phyloP scores from a whole-genome alignment of 2,113 vertebrate genomes.

The Pluvianellus socialis region DNA sequence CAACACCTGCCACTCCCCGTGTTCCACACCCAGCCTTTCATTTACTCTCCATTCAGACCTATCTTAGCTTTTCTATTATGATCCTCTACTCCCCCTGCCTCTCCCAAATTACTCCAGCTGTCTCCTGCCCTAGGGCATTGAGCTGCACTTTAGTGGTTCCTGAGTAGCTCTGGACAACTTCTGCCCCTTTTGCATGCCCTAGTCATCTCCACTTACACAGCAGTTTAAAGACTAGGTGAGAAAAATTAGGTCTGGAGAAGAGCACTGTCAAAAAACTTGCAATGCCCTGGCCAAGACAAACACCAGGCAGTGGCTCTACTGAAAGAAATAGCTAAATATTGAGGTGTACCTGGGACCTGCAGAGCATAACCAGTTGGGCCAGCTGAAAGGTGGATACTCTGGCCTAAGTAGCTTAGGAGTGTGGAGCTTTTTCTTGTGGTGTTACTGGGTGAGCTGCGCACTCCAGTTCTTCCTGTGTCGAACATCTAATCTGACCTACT shows the following conservation, averaged over 20 bases:
- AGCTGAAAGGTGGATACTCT: neutral
- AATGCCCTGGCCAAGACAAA: neutral
- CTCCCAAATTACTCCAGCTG: neutral
- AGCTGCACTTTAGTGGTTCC: neutral
- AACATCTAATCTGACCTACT: neutral
- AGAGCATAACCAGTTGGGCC: neutral
- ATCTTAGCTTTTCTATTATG: neutral
- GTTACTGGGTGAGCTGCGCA: neutral
- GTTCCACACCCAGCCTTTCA: neutral
- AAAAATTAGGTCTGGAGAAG: neutral
- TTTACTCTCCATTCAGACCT: neutral
- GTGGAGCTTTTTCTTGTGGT: neutral
- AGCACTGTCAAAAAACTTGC: neutral
- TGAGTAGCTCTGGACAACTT: neutral
- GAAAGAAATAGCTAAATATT: neutral
- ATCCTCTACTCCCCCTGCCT: neutral
- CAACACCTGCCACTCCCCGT: neutral
- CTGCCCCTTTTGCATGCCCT: neutral
- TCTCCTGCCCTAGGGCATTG: neutral
- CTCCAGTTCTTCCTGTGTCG: neutral
- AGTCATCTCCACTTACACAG: neutral
- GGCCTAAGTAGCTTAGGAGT: neutral
- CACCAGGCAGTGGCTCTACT: neutral
- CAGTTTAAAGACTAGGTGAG: neutral
- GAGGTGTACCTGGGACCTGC: neutral